Conservation (phyloP, 2,113 vertebrate species). For the Upupa epops region DNA sequence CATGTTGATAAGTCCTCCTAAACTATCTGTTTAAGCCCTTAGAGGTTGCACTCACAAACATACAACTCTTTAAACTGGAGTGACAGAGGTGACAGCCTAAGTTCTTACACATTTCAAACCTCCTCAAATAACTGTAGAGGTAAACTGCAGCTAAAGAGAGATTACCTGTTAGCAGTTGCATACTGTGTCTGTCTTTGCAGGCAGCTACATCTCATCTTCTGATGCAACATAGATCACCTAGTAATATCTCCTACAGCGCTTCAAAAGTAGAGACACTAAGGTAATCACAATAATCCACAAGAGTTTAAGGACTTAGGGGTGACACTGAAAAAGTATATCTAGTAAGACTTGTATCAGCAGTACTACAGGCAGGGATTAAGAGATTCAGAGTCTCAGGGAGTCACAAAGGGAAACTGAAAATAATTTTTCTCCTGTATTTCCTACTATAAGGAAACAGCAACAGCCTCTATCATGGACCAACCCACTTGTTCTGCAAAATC, state of each 20-base stretch:
- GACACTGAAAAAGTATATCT: background rate
- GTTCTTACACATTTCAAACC: background rate
- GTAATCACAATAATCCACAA: background rate
- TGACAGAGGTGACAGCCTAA: background rate
- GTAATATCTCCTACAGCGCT: background rate
- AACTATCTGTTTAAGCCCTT: background rate
- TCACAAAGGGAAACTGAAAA: background rate
- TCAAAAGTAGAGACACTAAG: background rate
- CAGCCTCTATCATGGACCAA: background rate
- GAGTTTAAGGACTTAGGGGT: background rate
- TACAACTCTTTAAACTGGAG: background rate
- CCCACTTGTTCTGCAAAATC: background rate
- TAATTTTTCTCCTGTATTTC: background rate
- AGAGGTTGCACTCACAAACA: background rate
- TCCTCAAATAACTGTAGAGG: background rate
- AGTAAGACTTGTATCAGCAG: background rate
- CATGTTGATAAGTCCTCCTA: background rate
- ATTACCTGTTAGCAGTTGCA: background rate
- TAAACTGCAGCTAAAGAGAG: background rate
- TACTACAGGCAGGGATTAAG: background rate
- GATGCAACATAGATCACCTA: background rate
- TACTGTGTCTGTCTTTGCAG: background rate
- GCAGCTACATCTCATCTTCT: conserved; percentile 29
- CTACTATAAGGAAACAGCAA: background rate
- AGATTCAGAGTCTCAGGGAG: background rate